Base-by-base conservation (phyloP, 2,113 vertebrate species). In the Halcyon senegalensis region DNA sequence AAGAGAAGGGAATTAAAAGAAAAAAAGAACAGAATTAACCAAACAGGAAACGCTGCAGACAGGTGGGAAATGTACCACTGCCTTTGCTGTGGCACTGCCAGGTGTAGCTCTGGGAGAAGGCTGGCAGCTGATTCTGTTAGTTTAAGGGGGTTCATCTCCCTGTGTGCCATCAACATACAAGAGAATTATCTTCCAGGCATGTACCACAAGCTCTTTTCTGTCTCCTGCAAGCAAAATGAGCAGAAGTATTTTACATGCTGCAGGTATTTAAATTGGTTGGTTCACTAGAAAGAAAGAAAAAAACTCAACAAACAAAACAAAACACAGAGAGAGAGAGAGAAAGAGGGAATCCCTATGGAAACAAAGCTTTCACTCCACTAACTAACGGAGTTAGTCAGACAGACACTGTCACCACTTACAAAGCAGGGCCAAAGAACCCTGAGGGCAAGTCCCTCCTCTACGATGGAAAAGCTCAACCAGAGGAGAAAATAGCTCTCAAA, bases 341-440 rank as follows among this genome's bases (percentile, higher is more conserved):
- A 78, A 86, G 51, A 76, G 41, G 72, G 70, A 93, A 93, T 67
- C 92, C 85, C 85, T 86, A 55, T 63, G 68, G 72, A 92, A 93
- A 88, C 55, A 95, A 90, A 85, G 46, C 86, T 68, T 94, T 94
- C 43, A 82, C 39, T 92, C 67, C 3, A 9, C 55, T 81, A 60
- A 63, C 55, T 81, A 60, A 63, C 1, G 7, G 53, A 82, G 64
- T 86, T 63, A 95, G 67, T 75, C 87, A 88, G 82, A 80, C 39
- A 48, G 44, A 83, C 56, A 39, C 16, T 67, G 60, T 89, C 60
- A 84, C 75, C 66, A 59, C 41, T 81, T 73, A 37, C 0, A 84
- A 74, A 68, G 51, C 69, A 75, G 51, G 35, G 48, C 73, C 69
- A 84, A 81, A 90, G 84, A 82, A 81, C 72, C 60, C 72, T 1